Base-by-base conservation (phyloP, 2,888 invertebrate genomes). In the Seira sanloemensis region DNA sequence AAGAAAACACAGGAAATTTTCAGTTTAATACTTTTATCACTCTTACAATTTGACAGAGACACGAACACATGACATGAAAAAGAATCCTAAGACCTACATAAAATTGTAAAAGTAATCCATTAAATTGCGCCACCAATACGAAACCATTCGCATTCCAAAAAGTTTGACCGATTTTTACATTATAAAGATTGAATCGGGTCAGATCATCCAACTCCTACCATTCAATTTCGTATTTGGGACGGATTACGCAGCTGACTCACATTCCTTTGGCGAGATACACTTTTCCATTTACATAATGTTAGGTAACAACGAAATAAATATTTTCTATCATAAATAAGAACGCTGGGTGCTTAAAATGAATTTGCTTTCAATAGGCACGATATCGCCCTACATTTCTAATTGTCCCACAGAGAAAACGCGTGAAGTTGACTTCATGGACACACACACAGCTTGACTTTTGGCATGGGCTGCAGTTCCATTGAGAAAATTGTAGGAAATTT, bases 11-110 rank as follows among this genome's bases (percentile, higher is more conserved):
- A 50, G 1, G 50, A 7, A 50, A 50, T 16, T 37, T 50, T 7
- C 12, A 50, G 50, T 50, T 50, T 50, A 50, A 50, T 50, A 50
- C 50, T 50, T 50, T 50, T 50, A 50, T 50, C 50, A 50, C 50
- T 50, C 50, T 50, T 50, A 50, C 2, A 50, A 50, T 7, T 50
- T 50, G 50, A 50, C 50, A 7, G 50, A 50, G 16, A 12, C 50
- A 50, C 50, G 50, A 50, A 50, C 5, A 50, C 2, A 50, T 12
- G 2, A 50, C 5, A 50, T n/a, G 4, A 37, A 50, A 50, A 12
- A n/a, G 50, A 50, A n/a, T n/a, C n/a, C n/a, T n/a, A n/a, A n/a
- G n/a, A n/a, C n/a, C n/a, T n/a, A n/a, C 50, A 16, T 50, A n/a
- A 16, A 50, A 50, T n/a, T 50, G 50, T 50, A 50, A n/a, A n/a